Percentiles rank a stretch among this genome's conserved stretches.
These are phyloP conservation scores for Trichonephila clavata DNA, from an alignment of 1,140 invertebrate genomes.

Conservation along the genomic window DNA sequence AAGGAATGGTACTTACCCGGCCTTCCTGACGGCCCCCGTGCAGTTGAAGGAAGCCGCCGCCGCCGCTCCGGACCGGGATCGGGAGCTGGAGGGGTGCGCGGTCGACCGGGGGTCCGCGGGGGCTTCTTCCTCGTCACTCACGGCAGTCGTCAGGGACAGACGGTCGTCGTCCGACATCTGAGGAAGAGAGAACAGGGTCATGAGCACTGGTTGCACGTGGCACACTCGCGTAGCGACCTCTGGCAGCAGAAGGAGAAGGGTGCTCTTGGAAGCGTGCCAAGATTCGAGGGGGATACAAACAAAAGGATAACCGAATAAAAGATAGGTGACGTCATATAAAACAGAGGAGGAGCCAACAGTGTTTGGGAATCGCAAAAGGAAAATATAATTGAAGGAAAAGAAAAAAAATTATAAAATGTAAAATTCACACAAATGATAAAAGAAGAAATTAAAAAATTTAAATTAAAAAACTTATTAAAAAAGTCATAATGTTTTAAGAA, in stretches of 20 bases:
- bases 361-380: no score
- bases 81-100: slow-evolving; percentile 84
- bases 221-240: neutral
- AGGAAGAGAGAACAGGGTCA: slow-evolving; percentile 77
- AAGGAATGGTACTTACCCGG: slow-evolving; percentile 87
- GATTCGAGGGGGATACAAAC: neutral
- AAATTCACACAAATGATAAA: no score
- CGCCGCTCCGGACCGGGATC: slow-evolving; percentile 87
- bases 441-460: no score
- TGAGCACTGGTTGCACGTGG: slow-evolving; percentile 22
- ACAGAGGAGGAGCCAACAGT: no score
- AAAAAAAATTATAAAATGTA: no score
- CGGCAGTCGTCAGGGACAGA: slow-evolving; percentile 96
- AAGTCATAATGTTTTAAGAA: no score
- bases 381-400: no score
- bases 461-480: no score
- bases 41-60: slow-evolving; percentile 97
- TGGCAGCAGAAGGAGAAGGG: slow-evolving; percentile 1
- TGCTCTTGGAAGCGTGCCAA: neutral
- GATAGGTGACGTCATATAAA: no score
- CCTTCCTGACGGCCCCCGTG: slow-evolving; percentile 97
- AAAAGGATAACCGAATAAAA: no score
- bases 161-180: slow-evolving; percentile 98
- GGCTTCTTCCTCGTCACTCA: slow-evolving; percentile 94
- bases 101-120: slow-evolving; percentile 81